A percentile compares a stretch with the other conserved stretches of the same genome.
phyloP scores from a whole-genome alignment of 2,113 vertebrate genomes.

The Syngnathoides biaculeatus region DNA sequence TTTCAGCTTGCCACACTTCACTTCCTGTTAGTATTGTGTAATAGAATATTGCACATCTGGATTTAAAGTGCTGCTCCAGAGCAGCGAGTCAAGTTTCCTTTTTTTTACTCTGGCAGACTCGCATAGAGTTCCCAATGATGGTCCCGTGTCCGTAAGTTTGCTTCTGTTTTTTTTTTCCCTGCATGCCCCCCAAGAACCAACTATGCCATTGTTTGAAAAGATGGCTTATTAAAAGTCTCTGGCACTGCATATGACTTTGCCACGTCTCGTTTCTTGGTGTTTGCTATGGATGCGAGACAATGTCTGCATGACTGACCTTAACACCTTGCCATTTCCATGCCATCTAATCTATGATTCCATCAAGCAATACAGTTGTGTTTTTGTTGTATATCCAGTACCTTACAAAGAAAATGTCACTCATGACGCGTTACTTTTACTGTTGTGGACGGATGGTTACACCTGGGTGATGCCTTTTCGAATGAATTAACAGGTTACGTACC shows the following conservation, averaged over 20 bases:
- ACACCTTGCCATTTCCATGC: neutral
- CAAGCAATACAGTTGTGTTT: neutral
- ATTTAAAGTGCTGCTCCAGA: neutral
- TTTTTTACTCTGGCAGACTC: slow-evolving; percentile 1
- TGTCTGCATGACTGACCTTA: neutral
- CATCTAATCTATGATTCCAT: neutral
- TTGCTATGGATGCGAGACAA: no score
- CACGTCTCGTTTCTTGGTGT: neutral
- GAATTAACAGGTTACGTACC: neutral
- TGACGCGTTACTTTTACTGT: neutral
- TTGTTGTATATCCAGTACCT: neutral
- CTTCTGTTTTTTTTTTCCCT: neutral
- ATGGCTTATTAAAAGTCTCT: neutral
- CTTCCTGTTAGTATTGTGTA: slow-evolving; percentile 5
- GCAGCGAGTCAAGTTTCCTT: neutral
- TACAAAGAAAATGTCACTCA: neutral
- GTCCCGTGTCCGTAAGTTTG: neutral
- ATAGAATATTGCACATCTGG: neutral
- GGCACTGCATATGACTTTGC: neutral
- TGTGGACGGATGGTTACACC: neutral
- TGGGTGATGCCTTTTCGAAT: neutral
- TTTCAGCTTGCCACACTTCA: neutral
- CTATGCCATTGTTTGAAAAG: neutral
- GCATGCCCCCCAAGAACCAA: neutral
- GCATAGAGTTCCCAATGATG: neutral